Conservation (phyloP, 1,140 invertebrate species). For the Temnothorax longispinosus region DNA sequence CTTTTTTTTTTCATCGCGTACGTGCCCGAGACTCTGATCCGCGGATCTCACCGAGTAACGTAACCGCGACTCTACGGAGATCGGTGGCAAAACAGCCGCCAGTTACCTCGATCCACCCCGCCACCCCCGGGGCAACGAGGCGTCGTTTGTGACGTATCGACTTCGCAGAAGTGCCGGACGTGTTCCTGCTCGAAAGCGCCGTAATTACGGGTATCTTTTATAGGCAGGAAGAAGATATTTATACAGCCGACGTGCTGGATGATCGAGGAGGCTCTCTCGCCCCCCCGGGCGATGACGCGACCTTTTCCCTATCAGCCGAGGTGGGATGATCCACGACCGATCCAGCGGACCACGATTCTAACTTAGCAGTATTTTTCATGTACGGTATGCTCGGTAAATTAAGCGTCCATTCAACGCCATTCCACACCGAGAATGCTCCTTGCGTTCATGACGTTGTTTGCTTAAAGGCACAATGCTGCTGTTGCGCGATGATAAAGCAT, state of each 20-base stretch:
- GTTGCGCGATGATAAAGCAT: constrained; percentile 64
- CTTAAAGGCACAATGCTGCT: constrained; percentile 69
- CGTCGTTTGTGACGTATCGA: constrained; percentile 63
- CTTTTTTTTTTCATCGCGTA: constrained; percentile 64
- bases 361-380: constrained; percentile 59
- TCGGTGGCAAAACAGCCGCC: constrained; percentile 57
- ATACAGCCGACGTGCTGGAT: constrained; percentile 83
- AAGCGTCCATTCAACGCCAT: constrained; percentile 72
- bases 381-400: constrained; percentile 63
- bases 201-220: constrained; percentile 84
- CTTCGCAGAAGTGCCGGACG: constrained; percentile 75
- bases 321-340: constrained; percentile 43
- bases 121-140: neutral
- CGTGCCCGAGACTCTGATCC: constrained; percentile 73
- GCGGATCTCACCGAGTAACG: constrained; percentile 71
- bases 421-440: constrained; percentile 64
- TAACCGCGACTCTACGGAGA: constrained; percentile 67
- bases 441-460: constrained; percentile 67
- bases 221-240: constrained; percentile 83
- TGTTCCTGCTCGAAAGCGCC: constrained; percentile 79
- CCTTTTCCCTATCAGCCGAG: constrained; percentile 72
- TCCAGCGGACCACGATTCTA: constrained; percentile 26
- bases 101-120: constrained; percentile 28
- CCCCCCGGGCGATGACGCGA: constrained; percentile 78
- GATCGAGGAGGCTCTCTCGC: constrained; percentile 82